These are phyloP conservation scores for Ostrea edulis DNA, from an alignment of 1,140 invertebrate genomes.

Conservation along the genomic window DNA sequence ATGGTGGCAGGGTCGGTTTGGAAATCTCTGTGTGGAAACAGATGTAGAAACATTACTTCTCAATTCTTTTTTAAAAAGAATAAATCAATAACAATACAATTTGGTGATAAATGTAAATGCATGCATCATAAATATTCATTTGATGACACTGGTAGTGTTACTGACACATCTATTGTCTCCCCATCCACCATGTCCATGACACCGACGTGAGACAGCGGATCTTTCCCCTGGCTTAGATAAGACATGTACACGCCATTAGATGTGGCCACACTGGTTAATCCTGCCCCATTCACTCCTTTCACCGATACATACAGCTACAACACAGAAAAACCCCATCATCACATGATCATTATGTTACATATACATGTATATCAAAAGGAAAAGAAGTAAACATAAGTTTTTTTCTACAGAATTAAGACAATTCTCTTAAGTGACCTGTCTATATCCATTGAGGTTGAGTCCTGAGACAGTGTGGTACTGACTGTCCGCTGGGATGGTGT, in stretches of 20 bases:
- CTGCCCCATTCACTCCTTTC: slow-evolving; percentile 66
- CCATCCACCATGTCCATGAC: slow-evolving; percentile 56
- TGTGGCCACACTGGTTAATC: slow-evolving; percentile 57
- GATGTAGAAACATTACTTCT: background rate
- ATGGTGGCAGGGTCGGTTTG: slow-evolving; percentile 50
- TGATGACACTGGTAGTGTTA: background rate
- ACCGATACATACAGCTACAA: slow-evolving; percentile 67
- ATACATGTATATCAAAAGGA: too few species aligned
- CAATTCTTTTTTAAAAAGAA: too few species aligned
- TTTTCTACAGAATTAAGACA: background rate
- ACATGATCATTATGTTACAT: background rate
- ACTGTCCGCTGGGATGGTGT: slow-evolving; percentile 39
- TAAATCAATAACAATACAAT: too few species aligned
- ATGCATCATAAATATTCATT: too few species aligned
- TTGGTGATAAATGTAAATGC: too few species aligned
- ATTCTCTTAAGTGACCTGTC: slow-evolving; percentile 43
- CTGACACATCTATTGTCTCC: slow-evolving; percentile 64
- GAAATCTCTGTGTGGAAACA: slow-evolving; percentile 51
- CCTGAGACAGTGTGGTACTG: slow-evolving; percentile 52
- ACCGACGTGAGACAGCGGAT: slow-evolving; percentile 58
- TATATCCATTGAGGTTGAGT: slow-evolving; percentile 55
- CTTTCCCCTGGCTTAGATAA: slow-evolving; percentile 64
- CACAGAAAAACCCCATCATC: background rate
- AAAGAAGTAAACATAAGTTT: background rate
- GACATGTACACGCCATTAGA: slow-evolving; percentile 70